Evolutionary conservation across 2,797 vertebrate species (phyloP).

Genomic region (Ibycter americanus): DNA sequence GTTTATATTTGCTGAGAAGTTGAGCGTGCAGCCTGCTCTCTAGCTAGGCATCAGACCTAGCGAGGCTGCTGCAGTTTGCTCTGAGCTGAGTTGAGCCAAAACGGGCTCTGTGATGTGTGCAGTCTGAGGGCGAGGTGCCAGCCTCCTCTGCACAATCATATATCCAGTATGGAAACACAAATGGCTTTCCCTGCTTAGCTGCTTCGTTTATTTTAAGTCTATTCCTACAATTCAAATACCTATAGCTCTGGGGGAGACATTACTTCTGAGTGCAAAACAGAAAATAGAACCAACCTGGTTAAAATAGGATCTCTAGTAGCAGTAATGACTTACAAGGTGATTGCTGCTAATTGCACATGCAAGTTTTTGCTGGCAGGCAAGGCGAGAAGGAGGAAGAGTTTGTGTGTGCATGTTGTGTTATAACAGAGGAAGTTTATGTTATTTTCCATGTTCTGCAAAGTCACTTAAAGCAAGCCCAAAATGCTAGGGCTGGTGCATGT

Average conservation of each 20-base stretch:
- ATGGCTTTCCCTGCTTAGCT: background rate
- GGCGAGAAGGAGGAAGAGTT: background rate
- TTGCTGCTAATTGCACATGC: background rate
- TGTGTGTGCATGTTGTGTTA: rapidly evolving
- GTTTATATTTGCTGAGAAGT: background rate
- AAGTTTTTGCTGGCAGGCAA: background rate
- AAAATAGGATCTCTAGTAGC: background rate
- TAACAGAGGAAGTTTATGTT: background rate
- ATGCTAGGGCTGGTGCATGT: rapidly evolving
- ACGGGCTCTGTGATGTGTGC: background rate
- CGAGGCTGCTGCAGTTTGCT: background rate
- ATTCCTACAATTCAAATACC: background rate
- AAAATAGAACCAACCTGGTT: background rate
- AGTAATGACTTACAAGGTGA: background rate
- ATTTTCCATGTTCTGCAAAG: background rate
- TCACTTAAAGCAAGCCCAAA: background rate
- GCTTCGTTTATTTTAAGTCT: background rate
- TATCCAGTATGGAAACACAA: background rate
- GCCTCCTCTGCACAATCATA: background rate
- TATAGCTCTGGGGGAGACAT: background rate
- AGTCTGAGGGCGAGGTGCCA: background rate
- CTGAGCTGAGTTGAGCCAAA: background rate
- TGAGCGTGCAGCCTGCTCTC: background rate
- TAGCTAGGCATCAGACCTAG: background rate
- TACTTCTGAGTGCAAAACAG: background rate